Evolutionary conservation across 2,797 vertebrate species (phyloP).

Genomic region (Sebastes steindachneri): DNA sequence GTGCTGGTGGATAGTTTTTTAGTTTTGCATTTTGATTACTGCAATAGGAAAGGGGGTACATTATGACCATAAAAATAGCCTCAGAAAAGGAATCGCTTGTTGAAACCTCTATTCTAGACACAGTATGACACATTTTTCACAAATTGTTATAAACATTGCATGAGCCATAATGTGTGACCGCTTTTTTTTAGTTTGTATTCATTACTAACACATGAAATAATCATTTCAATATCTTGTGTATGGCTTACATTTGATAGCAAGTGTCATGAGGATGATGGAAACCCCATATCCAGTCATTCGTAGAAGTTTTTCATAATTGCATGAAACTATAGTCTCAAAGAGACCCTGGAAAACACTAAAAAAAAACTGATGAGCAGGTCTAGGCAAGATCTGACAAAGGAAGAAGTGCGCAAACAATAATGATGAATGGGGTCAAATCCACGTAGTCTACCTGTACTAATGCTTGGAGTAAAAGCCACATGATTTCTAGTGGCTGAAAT

Average conservation of each 20-base stretch:
- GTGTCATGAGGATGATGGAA: neutral
- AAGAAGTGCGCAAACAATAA: neutral
- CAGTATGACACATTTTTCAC: neutral
- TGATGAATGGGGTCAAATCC: constrained; percentile 15
- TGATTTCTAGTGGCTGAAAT: constrained; percentile 1
- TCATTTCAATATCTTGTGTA: neutral
- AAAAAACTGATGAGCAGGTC: constrained; percentile 43
- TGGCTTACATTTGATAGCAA: neutral
- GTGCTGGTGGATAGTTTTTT: neutral
- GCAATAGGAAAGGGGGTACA: neutral
- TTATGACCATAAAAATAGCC: neutral
- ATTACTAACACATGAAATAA: neutral
- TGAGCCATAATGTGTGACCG: too few species aligned
- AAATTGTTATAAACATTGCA: neutral
- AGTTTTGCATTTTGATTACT: constrained; percentile 2
- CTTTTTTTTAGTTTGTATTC: neutral
- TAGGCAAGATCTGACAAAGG: constrained; percentile 48
- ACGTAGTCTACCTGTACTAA: neutral
- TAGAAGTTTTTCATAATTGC: neutral
- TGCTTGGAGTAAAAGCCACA: neutral
- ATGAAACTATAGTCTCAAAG: constrained; percentile 8
- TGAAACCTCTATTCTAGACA: neutral
- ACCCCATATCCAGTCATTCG: neutral
- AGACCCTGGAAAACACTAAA: neutral
- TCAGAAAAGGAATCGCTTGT: neutral